Evolutionary conservation across 2,113 vertebrate species (phyloP), one percentile per base, ranked within the genome.

Genomic region (Smithornis capensis): DNA sequence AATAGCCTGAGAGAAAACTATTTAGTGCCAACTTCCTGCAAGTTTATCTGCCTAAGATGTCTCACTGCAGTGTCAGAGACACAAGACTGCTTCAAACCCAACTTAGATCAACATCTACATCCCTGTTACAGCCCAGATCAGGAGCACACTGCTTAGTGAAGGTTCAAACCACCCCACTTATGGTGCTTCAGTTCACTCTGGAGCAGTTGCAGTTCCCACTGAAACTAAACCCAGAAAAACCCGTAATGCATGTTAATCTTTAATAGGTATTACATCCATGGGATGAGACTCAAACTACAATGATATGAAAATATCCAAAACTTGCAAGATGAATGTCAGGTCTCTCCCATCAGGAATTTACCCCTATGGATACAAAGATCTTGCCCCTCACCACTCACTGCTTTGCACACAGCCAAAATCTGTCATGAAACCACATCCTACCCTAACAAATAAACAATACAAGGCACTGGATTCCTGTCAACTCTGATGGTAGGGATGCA

Each of bases 371-470:
- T 47, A 33, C 55, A 40, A 28, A 53, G 10, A 29, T 4, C 22
- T 47, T 63, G 15, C 7, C 17, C 25, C 35, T 89, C 22, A 37
- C 11, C 29, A 44, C 45, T 16, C 64, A 33, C 18, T 79, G 35
- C 64, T 92, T 78, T 81, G 23, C 38, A 38, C 24, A 31, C 3
- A 38, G 55, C 19, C 2, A 1, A 3, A 53, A 65, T n/a, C 50
- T 86, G 50, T 50, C 53, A 73, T 0, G 1, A 89, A 86, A 77
- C 19, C 55, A 74, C 55, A 77, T 21, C 44, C 31, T 37, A 75
- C 83, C 6, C 23, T 2, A 88, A 27, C 3, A 9, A 12, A n/a
- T 33, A 9, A 71, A 2, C 14, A 22, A 59, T 1, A 35, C 0
- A 3, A 75, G 24, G 29, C n/a, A 57, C 57, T 25, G 45, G 49